Evolutionary conservation across 2,797 vertebrate genomes (phyloP).

Genomic region (Micropoecilia bifurca): DNA sequence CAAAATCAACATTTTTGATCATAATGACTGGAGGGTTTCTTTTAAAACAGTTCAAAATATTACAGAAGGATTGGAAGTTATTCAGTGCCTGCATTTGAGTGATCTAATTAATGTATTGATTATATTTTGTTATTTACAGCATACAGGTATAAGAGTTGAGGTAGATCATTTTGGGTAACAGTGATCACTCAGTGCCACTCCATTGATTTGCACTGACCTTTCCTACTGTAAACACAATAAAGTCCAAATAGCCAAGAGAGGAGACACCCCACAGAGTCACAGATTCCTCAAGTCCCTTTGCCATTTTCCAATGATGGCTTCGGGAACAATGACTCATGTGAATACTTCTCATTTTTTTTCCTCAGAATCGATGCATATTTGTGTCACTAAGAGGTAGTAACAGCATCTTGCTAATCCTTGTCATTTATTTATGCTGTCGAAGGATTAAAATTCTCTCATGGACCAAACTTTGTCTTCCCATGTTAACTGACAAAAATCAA

Average conservation of each 20-base stretch:
- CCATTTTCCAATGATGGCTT: background rate
- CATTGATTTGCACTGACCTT: slow-evolving; percentile 3
- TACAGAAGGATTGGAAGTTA: background rate
- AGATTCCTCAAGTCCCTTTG: background rate
- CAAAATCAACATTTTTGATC: background rate
- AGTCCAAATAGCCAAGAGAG: background rate
- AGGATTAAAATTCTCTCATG: background rate
- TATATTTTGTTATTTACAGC: background rate
- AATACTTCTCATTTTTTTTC: background rate
- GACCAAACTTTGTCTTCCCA: background rate
- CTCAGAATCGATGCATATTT: background rate
- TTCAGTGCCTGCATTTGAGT: background rate
- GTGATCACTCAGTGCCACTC: background rate
- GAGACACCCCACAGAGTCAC: background rate
- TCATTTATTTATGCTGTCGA: background rate
- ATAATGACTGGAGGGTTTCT: background rate
- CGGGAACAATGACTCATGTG: background rate
- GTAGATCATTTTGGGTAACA: background rate
- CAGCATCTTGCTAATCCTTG: background rate
- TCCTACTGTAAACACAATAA: background rate
- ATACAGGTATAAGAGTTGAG: background rate
- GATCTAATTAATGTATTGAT: background rate
- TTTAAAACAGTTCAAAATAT: background rate
- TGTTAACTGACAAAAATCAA: too few species aligned
- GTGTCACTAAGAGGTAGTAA: background rate